Percentiles rank a stretch among this genome's conserved stretches.
These are phyloP conservation scores for Medauroidea extradentata DNA, from an alignment of 1,140 invertebrate species.

Conservation along the genomic window DNA sequence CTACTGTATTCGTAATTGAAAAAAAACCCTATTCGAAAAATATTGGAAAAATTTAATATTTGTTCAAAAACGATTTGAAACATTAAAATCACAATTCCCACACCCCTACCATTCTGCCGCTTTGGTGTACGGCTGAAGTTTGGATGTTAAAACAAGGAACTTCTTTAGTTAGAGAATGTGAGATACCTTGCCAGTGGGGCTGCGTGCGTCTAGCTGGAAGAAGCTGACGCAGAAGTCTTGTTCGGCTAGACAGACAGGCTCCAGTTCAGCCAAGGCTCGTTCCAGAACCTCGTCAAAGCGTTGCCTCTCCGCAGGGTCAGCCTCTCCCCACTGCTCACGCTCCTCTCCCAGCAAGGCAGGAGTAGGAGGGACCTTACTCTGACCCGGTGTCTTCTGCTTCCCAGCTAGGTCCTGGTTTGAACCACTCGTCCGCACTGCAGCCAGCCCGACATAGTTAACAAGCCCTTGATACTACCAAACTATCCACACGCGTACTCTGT, in stretches of 20 bases:
- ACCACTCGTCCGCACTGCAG: slow-evolving; percentile 22
- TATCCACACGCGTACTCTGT: too few species aligned
- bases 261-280: slow-evolving; percentile 79
- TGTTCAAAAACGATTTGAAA: too few species aligned
- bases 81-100: too few species aligned
- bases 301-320: slow-evolving; percentile 51
- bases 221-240: slow-evolving; percentile 94
- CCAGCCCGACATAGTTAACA: too few species aligned
- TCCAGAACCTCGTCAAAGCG: slow-evolving; percentile 71
- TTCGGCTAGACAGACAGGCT: slow-evolving; percentile 88
- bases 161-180: too few species aligned
- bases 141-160: too few species aligned
- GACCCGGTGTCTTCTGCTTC: slow-evolving; percentile 28
- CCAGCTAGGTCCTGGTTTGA: slow-evolving; percentile 39
- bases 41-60: too few species aligned
- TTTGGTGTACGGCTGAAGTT: too few species aligned
- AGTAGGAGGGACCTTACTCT: slow-evolving; percentile 31
- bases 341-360: slow-evolving; percentile 55
- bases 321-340: slow-evolving; percentile 51
- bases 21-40: too few species aligned
- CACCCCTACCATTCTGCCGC: too few species aligned
- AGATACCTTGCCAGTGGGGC: slow-evolving; percentile 37
- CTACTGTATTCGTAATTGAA: too few species aligned
- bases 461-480: too few species aligned
- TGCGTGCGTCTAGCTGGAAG: slow-evolving; percentile 75